Evolutionary conservation across 2,888 invertebrate genomes (phyloP), one percentile per base, ranked within the genome.

Genomic region (Tolmerus cingulatus): DNA sequence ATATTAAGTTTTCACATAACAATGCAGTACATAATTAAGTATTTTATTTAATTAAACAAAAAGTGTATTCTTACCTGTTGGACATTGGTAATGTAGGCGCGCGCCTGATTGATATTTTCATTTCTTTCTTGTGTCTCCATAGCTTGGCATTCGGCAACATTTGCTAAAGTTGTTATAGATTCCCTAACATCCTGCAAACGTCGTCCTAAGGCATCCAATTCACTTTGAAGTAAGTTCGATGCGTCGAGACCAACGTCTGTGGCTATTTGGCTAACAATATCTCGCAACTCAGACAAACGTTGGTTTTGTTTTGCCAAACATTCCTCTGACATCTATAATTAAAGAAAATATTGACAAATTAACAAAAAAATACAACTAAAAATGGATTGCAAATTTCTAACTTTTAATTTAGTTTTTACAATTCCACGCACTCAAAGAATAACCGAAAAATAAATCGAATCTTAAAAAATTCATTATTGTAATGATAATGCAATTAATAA

Each of bases 231-330:
- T 0, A 96, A 94, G 4, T 95, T 94, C 40, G 95, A 95, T 14
- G 94, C 94, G 90, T 95, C 95, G 89, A 95, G 91, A 16, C 97
- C 97, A 12, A 97, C 96, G 91, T 96, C 96, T 34, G 95, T 94
- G 0, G 97, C 96, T 87, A 97, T 97, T 89, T 95, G 95, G 0
- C 96, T 95, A 2, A 97, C 97, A 87, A 97, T 94, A 19, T 95
- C 95, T 3, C 95, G 95, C 34, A 97, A 93, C 90, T 97, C 96
- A 74, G 94, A 93, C 84, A 96, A 92, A 78, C 95, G 94, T 34
- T 95, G 95, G 88, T 96, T 95, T 89, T 97, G 95, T 40, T 94
- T 94, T 89, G 95, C 95, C 91, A 97, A 94, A 88, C 94, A 94
- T 91, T 96, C 96, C 91, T 96, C 95, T 91, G 96, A 96, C 92